These are phyloP conservation scores for Drosophila melanocephala DNA, from an alignment of 2,888 invertebrate genomes.

Conservation along the genomic window DNA sequence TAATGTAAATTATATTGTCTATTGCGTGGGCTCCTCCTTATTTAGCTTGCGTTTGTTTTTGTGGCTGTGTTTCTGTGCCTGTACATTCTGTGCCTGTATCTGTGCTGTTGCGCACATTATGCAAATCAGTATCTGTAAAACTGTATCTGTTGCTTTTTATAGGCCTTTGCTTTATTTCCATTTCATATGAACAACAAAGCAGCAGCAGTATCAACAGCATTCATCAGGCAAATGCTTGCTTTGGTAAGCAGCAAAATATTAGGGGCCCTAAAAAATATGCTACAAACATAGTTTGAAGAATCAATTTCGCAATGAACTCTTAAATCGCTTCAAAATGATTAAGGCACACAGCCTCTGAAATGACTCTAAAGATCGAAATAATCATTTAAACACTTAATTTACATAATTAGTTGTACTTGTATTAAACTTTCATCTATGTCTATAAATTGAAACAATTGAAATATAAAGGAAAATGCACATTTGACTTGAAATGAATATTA, in stretches of 20 bases:
- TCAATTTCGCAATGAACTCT: background rate
- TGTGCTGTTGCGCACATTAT: constrained; percentile 60
- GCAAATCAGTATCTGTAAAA: constrained; percentile 66
- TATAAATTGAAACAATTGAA: background rate
- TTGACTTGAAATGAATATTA: background rate
- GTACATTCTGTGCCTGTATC: constrained; percentile 21
- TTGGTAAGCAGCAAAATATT: background rate
- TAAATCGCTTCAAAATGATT: background rate
- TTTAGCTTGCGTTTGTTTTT: constrained; percentile 27
- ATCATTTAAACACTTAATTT: too few relatives aligned
- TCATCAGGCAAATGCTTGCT: constrained; percentile 14
- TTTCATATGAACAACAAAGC: constrained; percentile 37
- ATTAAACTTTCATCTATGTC: background rate
- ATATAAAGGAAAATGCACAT: background rate
- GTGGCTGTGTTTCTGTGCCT: constrained; percentile 17
- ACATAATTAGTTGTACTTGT: background rate
- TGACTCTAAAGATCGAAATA: background rate
- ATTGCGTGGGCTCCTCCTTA: constrained; percentile 40
- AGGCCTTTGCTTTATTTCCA: constrained; percentile 69
- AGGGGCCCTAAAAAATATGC: constrained; percentile 26
- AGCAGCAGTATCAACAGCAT: constrained; percentile 4
- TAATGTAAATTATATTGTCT: constrained; percentile 79
- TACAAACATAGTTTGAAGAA: constrained; percentile 4
- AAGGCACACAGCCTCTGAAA: background rate
- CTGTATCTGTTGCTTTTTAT: constrained; percentile 76